Base-by-base conservation (phyloP, 2,888 invertebrate genomes). In the Chrysina gloriosa region DNA sequence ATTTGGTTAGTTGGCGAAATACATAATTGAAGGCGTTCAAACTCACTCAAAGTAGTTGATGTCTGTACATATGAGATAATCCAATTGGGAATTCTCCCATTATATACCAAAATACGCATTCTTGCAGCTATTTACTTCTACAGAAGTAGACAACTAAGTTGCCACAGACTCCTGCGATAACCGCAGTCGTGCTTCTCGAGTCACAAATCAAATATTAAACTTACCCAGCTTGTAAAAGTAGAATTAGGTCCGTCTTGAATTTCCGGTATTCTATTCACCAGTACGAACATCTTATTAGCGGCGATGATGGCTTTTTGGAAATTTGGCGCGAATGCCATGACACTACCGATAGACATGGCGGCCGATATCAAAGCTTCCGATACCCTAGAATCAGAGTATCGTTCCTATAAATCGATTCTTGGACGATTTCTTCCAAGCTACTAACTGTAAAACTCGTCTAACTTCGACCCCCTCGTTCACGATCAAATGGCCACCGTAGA, bases 231-330 rank as follows among this genome's bases (percentile, higher is more conserved):
- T 21, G 63, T 45, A n/a, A 31, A 29, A 1, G 70, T 73, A n/a
- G 81, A 77, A 48, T 76, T 73, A 2, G 72, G 56, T 9, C 72
- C 73, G 73, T 84, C 83, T 73, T 75, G 75, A 36, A 93, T 88
- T 72, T 85, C 83, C 0, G 93, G 91, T 73, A 86, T 79, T 68
- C 90, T 84, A 47, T 87, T 85, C 0, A 93, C 83, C 27, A 93
- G 82, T 29, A 85, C 81, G 69, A 90, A 88, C 63, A 92, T 89
- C 63, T 89, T 87, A 7, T 86, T 87, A 1, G 93, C 92, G 0
- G 93, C 90, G 52, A 87, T 85, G 63, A 92, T 85, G 34, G 92
- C 94, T 82, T 92, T 93, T 75, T 92, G 91, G 83, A 93, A 89
- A 80, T 94, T 93, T 2, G 94, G 93, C 0, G 93, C 91, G 81